A percentile compares a stretch with the other conserved stretches of the same genome.
These are phyloP conservation scores for Dipodomys ordii DNA, from an alignment of 2,113 vertebrate species.

Conservation along the genomic window DNA sequence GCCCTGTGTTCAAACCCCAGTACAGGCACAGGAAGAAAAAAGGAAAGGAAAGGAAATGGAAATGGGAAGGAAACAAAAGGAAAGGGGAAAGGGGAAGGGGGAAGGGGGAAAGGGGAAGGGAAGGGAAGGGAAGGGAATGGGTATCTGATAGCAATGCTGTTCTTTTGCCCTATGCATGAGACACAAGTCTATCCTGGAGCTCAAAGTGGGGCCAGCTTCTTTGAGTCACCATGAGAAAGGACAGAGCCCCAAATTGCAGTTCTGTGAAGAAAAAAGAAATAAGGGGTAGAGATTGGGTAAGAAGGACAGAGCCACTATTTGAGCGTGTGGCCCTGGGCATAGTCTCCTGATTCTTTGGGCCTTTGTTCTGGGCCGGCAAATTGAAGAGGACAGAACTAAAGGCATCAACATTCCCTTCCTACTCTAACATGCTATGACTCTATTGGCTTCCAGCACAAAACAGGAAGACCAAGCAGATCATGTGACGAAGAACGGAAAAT, in stretches of 20 bases:
- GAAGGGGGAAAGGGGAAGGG: no score
- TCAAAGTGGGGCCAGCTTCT: not conserved
- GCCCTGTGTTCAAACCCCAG: no score
- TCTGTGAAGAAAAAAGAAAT: not conserved
- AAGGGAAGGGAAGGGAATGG: no score
- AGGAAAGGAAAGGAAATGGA: no score
- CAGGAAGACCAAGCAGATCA: not conserved
- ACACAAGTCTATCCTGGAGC: not conserved
- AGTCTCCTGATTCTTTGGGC: not conserved
- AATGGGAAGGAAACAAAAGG: no score
- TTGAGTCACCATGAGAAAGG: not conserved
- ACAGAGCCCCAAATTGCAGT: not conserved
- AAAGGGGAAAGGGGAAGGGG: no score
- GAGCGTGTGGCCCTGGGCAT: not conserved
- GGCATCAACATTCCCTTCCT: not conserved
- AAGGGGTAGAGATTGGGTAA: not conserved
- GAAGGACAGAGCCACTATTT: not conserved
- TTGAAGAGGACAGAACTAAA: not conserved
- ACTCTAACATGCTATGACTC: not conserved
- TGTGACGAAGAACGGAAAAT: not conserved
- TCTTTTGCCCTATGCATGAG: not conserved
- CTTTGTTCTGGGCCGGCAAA: not conserved
- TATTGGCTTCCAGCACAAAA: not conserved
- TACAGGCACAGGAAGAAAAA: no score
- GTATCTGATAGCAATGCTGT: not conserved